Evolutionary conservation across 2,797 vertebrate genomes (phyloP), one percentile per base, ranked within the genome.

Genomic region (Lerista edwardsae): DNA sequence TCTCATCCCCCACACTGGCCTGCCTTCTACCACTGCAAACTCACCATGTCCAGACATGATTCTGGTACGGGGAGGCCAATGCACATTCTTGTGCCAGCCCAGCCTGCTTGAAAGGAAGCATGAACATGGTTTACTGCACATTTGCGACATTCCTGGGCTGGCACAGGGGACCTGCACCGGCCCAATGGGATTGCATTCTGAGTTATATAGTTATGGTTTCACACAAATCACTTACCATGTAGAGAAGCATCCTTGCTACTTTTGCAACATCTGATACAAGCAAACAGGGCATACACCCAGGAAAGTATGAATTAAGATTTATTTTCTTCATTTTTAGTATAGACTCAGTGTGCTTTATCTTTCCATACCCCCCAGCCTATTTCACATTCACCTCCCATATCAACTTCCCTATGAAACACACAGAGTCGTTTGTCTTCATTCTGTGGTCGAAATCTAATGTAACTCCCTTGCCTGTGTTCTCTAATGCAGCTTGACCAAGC

Each of bases 341-440:
- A 87, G 87, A 90, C 79, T 36, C 41, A 31, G 51, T 27, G 59
- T n/a, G 39, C 44, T n/a, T 29, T 73, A 71, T 80, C 59, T 74
- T 2, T 73, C 67, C 65, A 87, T 89, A 84, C 86, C 51, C 80
- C 84, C 25, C 59, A 80, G 68, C 86, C 55, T 10, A 87, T 93
- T 95, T 88, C 83, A 76, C 47, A 59, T 93, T 95, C 92, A 86
- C 65, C 82, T 90, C 82, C 85, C 73, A 88, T 87, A 92, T 91
- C 81, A 92, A 75, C 84, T 92, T 88, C 67, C 36, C 78, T 77
- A 79, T 90, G 78, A 92, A 91, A 78, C 79, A 27, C 61, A 68
- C 75, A 27, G 84, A 84, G 83, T 83, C 93, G 94, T 97, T 97
- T 94, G 91, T 97, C 96, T 97, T 95, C 93, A 95, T 97, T 96